Evolutionary conservation across 2,797 vertebrate species (phyloP).

Genomic region (Scleropages formosus): DNA sequence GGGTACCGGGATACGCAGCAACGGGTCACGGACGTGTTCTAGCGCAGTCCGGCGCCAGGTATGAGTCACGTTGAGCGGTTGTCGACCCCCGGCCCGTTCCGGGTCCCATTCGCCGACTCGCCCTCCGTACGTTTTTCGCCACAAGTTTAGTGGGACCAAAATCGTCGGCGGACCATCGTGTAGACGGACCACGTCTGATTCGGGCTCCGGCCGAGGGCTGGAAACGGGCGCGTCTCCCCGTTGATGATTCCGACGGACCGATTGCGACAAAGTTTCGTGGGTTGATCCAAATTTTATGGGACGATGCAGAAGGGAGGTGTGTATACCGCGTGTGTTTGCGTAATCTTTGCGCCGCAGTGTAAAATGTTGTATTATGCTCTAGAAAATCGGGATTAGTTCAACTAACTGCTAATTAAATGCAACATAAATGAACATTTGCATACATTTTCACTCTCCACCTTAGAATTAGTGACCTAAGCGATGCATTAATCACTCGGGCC

Average conservation of each 20-base stretch:
- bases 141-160: slow-evolving; percentile 54
- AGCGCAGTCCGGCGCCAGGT: slow-evolving; percentile 20
- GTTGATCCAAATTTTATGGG: too few species aligned
- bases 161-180: slow-evolving; percentile 35
- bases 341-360: too few species aligned
- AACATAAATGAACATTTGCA: slow-evolving; percentile 13
- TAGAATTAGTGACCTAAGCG: neutral
- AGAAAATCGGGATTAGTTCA: neutral
- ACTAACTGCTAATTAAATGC: neutral
- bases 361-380: too few species aligned
- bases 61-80: slow-evolving; percentile 36
- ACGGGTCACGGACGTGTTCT: too few species aligned
- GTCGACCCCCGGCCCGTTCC: neutral
- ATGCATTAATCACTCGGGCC: slow-evolving; percentile 6
- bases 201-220: neutral
- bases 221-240: neutral
- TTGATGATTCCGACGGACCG: neutral
- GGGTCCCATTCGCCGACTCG: slow-evolving; percentile 18
- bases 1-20: too few species aligned
- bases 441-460: neutral
- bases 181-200: neutral
- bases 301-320: too few species aligned
- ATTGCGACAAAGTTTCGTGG: neutral
- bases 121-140: slow-evolving; percentile 8
- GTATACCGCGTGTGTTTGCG: too few species aligned